Evolutionary conservation across 2,113 vertebrate genomes (phyloP).

Genomic region (Hippocampus zosterae): DNA sequence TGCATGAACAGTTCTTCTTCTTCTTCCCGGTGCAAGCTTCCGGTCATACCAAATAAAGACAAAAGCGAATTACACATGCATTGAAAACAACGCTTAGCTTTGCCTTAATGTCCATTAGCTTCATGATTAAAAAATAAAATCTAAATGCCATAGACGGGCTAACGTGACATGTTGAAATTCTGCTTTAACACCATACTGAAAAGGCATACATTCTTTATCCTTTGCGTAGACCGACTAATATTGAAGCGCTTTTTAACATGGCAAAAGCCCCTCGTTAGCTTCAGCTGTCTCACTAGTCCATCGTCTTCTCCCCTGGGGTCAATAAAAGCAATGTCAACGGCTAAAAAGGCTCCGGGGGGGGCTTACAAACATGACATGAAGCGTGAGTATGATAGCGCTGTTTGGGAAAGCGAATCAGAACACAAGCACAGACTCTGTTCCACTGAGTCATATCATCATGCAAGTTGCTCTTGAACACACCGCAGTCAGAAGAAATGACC

Average conservation of each 20-base stretch:
- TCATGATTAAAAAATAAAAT: neutral
- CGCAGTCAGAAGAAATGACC: conserved; percentile 53
- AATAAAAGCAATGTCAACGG: conserved; percentile 33
- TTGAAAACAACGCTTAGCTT: neutral
- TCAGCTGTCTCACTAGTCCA: neutral
- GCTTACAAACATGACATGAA: conserved; percentile 52
- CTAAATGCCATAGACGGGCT: neutral
- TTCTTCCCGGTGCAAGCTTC: too few relatives aligned
- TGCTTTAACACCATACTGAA: too few relatives aligned
- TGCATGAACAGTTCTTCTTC: neutral
- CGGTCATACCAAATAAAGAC: neutral
- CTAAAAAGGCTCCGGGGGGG: conserved; percentile 41
- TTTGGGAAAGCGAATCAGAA: conserved; percentile 8
- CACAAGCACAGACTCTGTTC: conserved; percentile 33
- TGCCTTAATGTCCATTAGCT: neutral
- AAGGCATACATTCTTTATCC: too few relatives aligned
- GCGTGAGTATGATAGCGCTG: conserved; percentile 33
- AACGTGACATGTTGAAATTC: neutral
- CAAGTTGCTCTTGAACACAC: conserved; percentile 32
- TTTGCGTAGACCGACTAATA: too few relatives aligned
- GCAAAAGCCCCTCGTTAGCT: neutral
- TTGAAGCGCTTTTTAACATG: neutral
- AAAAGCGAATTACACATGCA: neutral
- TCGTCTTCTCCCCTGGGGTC: conserved; percentile 27
- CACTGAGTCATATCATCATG: conserved; percentile 22